Conservation (phyloP, 2,888 invertebrate species). For the Marasmarcha lunaedactyla region DNA sequence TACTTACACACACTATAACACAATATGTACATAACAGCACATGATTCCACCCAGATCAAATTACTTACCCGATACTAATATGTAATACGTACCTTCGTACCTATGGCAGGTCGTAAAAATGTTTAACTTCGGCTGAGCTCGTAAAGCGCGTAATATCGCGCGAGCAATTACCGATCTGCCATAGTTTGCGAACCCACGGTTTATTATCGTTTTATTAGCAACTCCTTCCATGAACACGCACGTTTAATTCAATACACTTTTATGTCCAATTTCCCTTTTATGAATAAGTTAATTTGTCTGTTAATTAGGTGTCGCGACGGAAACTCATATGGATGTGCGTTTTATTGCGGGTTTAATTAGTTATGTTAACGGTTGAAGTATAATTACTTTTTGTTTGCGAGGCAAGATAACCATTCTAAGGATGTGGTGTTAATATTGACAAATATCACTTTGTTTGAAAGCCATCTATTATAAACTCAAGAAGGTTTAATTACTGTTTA, state of each 20-base stretch:
- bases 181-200: slow-evolving; percentile 70
- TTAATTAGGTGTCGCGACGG: slow-evolving; percentile 16
- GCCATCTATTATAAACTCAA: too few relatives aligned
- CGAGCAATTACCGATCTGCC: slow-evolving; percentile 71
- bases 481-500: too few relatives aligned
- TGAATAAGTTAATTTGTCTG: not conserved
- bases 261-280: slow-evolving; percentile 20
- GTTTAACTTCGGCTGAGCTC: slow-evolving; percentile 70
- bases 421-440: too few relatives aligned
- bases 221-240: slow-evolving; percentile 64
- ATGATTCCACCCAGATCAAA: too few relatives aligned
- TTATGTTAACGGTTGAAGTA: too few relatives aligned
- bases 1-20: too few relatives aligned
- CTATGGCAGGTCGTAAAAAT: slow-evolving; percentile 70
- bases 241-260: slow-evolving; percentile 56
- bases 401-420: too few relatives aligned
- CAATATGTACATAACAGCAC: too few relatives aligned
- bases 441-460: too few relatives aligned
- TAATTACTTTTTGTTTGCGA: too few relatives aligned
- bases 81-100: slow-evolving; percentile 25
- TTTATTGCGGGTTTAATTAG: slow-evolving; percentile 2
- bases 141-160: slow-evolving; percentile 70
- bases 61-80: not conserved
- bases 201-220: slow-evolving; percentile 70
- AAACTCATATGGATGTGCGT: slow-evolving; percentile 7